A percentile compares a stretch with the other conserved stretches of the same genome.
Conservation (phyloP, 1,140 invertebrate species). For the Camponotus vicinus region DNA sequence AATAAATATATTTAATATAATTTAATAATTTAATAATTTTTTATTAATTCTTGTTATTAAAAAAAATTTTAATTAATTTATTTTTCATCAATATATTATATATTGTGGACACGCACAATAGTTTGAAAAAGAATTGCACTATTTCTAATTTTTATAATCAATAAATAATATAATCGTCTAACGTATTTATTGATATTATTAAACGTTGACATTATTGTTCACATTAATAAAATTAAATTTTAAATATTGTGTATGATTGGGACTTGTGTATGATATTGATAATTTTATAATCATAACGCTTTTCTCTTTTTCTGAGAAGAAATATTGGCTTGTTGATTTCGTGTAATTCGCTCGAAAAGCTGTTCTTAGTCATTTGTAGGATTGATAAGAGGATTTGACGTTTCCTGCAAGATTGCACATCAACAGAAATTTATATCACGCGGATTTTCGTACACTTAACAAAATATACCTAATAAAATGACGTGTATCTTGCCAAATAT, state of each 20-base stretch:
- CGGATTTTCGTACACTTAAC: background rate
- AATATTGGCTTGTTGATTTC: constrained; percentile 76
- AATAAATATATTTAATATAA: background rate
- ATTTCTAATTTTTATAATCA: background rate
- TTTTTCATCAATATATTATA: background rate
- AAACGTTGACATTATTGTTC: background rate
- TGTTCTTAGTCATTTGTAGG: background rate
- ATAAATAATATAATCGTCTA: background rate
- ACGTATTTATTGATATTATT: background rate
- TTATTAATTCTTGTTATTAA: background rate
- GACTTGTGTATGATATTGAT: background rate
- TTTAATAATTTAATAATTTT: background rate
- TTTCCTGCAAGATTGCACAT: constrained; percentile 56
- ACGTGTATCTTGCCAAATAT: background rate
- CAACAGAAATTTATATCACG: constrained; percentile 36
- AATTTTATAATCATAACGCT: background rate
- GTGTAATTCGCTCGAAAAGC: constrained; percentile 31
- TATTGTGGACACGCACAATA: background rate
- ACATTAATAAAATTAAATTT: background rate
- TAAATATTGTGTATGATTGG: background rate
- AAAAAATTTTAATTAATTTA: background rate
- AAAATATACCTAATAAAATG: background rate
- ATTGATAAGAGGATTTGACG: constrained; percentile 51
- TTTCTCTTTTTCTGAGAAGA: background rate
- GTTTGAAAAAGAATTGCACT: background rate